phyloP scores from a whole-genome alignment of 2,113 vertebrate species.

The Brevimyrus niger region DNA sequence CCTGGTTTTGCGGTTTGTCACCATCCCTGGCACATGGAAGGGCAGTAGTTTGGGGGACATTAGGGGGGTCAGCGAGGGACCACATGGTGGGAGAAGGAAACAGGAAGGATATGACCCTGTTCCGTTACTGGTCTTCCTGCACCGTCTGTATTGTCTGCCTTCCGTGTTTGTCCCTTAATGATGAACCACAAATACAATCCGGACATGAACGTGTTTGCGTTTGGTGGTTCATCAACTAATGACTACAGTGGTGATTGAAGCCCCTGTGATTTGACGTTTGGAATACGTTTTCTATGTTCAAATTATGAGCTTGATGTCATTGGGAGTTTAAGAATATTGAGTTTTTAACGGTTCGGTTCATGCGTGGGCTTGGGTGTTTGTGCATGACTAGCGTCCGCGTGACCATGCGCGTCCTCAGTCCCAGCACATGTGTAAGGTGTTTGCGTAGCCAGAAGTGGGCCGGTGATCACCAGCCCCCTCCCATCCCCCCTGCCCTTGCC shows the following conservation, averaged over 20 bases:
- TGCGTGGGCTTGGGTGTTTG: slow-evolving; percentile 18
- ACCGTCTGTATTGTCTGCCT: slow-evolving; percentile 1
- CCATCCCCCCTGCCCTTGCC: neutral
- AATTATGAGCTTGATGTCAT: slow-evolving; percentile 2
- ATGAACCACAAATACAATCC: neutral
- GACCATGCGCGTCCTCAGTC: neutral
- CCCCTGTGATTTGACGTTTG: neutral
- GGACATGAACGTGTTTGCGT: neutral
- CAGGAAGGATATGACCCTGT: neutral
- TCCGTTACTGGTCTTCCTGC: slow-evolving; percentile 17
- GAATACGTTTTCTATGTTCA: slow-evolving; percentile 9
- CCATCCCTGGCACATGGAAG: neutral
- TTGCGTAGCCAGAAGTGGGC: neutral
- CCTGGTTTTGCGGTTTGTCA: neutral
- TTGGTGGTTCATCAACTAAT: neutral
- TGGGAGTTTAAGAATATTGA: neutral
- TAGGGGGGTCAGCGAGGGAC: neutral
- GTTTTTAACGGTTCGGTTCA: neutral
- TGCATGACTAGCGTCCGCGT: slow-evolving; percentile 15
- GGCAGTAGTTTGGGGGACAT: neutral
- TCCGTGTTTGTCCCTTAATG: slow-evolving; percentile 5
- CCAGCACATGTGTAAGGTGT: slow-evolving; percentile 10
- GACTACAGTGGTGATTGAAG: neutral
- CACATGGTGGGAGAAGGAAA: neutral
- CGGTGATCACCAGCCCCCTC: neutral